phyloP scores from a whole-genome alignment of 2,888 invertebrate species.

The Acrobasis repandana region DNA sequence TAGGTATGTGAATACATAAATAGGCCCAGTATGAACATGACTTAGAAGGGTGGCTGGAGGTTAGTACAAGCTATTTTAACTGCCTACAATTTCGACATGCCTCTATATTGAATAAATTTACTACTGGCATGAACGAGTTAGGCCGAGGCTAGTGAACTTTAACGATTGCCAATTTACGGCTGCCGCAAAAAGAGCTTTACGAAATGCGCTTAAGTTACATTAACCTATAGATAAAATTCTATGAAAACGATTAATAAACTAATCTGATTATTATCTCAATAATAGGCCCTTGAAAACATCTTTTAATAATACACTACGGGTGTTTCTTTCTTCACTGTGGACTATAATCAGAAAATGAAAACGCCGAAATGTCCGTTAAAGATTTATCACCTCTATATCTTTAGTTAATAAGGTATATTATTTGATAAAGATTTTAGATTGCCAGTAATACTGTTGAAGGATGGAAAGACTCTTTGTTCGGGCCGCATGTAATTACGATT shows the following conservation, averaged over 20 bases:
- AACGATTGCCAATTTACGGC: slow-evolving; percentile 17
- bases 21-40: background rate
- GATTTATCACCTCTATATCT: background rate
- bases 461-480: slow-evolving; percentile 15
- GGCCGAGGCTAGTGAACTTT: slow-evolving; percentile 19
- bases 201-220: slow-evolving; percentile 4
- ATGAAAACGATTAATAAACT: background rate
- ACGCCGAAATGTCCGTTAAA: background rate
- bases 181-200: slow-evolving; percentile 7
- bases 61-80: slow-evolving; percentile 10
- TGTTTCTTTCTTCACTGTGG: slow-evolving; percentile 7
- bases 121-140: slow-evolving; percentile 5
- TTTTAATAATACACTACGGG: slow-evolving; percentile 14
- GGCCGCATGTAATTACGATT: slow-evolving; percentile 15
- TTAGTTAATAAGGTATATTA: slow-evolving; percentile 8
- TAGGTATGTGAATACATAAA: background rate
- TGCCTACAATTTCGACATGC: slow-evolving; percentile 14
- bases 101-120: slow-evolving; percentile 5
- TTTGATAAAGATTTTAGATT: background rate
- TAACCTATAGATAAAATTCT: background rate
- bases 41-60: slow-evolving; percentile 7
- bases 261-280: slow-evolving; percentile 20
- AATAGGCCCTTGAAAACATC: slow-evolving; percentile 13
- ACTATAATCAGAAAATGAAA: slow-evolving; percentile 5
- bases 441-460: background rate